These are phyloP conservation scores for Homarus gammarus DNA, from an alignment of 2,888 invertebrate genomes.

Conservation along the genomic window DNA sequence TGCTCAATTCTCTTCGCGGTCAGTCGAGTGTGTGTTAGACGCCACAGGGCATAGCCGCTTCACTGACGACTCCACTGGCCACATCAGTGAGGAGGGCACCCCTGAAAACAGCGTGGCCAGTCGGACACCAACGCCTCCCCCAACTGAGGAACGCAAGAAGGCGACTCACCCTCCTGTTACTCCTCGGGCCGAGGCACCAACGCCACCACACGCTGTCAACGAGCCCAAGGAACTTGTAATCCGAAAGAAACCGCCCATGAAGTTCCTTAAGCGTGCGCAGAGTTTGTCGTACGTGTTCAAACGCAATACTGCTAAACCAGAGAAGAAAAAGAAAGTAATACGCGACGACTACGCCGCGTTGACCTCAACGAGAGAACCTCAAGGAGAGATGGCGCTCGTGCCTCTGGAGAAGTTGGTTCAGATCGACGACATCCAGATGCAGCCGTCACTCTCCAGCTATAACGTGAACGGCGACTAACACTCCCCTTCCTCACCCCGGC, in stretches of 20 bases:
- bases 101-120: slow-evolving; percentile 56
- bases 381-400: slow-evolving; percentile 89
- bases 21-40: slow-evolving; percentile 55
- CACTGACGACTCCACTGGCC: slow-evolving; percentile 51
- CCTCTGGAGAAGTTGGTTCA: slow-evolving; percentile 88
- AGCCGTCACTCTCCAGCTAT: slow-evolving; percentile 62
- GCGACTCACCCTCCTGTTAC: slow-evolving; percentile 16
- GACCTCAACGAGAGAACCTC: slow-evolving; percentile 46
- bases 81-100: slow-evolving; percentile 66
- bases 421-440: slow-evolving; percentile 80
- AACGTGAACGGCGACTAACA: slow-evolving; percentile 46
- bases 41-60: slow-evolving; percentile 17
- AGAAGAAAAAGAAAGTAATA: slow-evolving; percentile 70
- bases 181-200: neutral
- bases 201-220: neutral
- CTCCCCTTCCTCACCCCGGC: neutral
- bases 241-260: slow-evolving; percentile 62
- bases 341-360: slow-evolving; percentile 67
- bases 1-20: slow-evolving; percentile 49
- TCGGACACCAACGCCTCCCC: slow-evolving; percentile 44
- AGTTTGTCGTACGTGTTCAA: slow-evolving; percentile 74
- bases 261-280: slow-evolving; percentile 75
- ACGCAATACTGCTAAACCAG: slow-evolving; percentile 61
- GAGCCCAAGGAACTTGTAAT: slow-evolving; percentile 12
- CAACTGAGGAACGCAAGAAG: neutral